Evolutionary conservation across 2,888 invertebrate species (phyloP).

Genomic region (Schizaphis graminum): DNA sequence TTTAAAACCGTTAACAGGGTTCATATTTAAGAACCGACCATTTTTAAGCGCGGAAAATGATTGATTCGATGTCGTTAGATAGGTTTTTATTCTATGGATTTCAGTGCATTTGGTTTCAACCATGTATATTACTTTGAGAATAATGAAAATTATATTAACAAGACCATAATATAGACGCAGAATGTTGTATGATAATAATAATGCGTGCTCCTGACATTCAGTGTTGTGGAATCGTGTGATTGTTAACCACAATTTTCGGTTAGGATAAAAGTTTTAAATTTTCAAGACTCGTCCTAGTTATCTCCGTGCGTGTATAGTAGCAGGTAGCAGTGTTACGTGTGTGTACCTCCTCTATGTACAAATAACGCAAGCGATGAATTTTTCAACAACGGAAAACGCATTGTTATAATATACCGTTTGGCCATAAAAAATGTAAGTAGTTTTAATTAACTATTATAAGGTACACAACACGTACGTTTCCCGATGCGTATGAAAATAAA

Average conservation of each 20-base stretch:
- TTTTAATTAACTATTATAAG: slow-evolving; percentile 22
- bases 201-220: neutral
- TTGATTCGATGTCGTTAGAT: neutral
- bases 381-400: neutral
- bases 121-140: neutral
- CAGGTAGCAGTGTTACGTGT: neutral
- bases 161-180: neutral
- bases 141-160: neutral
- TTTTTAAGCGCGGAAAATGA: neutral
- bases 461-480: neutral
- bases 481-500: neutral
- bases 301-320: no score
- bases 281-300: neutral
- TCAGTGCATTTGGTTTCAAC: neutral
- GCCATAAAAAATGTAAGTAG: slow-evolving; percentile 23
- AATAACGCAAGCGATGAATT: neutral
- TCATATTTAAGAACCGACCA: neutral
- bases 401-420: neutral
- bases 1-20: neutral
- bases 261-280: neutral
- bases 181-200: neutral
- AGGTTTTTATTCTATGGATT: neutral
- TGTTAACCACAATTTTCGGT: neutral
- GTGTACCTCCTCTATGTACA: neutral
- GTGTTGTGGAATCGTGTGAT: neutral